Conservation (phyloP, 2,113 vertebrate genomes). For the Perca flavescens region DNA sequence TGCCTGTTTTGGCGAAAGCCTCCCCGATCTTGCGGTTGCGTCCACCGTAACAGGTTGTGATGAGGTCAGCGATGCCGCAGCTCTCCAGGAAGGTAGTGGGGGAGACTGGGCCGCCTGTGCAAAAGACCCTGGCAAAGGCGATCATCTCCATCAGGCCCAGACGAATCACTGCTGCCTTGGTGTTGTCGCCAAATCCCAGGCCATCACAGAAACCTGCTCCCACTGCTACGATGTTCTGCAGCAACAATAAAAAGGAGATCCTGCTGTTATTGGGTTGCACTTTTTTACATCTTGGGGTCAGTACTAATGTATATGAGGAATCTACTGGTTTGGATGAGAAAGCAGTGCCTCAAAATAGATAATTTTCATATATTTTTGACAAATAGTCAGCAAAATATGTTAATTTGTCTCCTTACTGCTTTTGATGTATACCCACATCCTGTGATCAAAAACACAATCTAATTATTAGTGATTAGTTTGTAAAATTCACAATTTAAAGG, state of each 20-base stretch:
- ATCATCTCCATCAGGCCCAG: constrained; percentile 99
- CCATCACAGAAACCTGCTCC: constrained; percentile 98
- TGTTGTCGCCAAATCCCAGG: constrained; percentile 95
- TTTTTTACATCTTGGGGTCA: background rate
- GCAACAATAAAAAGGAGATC: background rate
- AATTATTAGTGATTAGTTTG: background rate
- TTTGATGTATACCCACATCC: background rate
- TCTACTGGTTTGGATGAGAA: background rate
- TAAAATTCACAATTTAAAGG: background rate
- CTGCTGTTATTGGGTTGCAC: background rate
- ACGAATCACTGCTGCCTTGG: constrained; percentile 96
- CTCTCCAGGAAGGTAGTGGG: constrained; percentile 95
- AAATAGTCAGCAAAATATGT: background rate
- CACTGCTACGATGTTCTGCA: constrained; percentile 94
- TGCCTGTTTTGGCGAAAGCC: constrained; percentile 92
- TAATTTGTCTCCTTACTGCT: background rate
- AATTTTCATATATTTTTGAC: background rate
- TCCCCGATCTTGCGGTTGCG: constrained; percentile 95
- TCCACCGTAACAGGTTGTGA: constrained; percentile 96
- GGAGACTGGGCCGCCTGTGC: constrained; percentile 86
- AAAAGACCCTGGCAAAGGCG: constrained; percentile 91
- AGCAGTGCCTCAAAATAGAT: background rate
- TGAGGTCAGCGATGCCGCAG: constrained; percentile 95
- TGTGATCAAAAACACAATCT: background rate
- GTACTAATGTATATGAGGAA: background rate